phyloP scores from a whole-genome alignment of 2,888 invertebrate genomes.

The Spicauda simplicius region DNA sequence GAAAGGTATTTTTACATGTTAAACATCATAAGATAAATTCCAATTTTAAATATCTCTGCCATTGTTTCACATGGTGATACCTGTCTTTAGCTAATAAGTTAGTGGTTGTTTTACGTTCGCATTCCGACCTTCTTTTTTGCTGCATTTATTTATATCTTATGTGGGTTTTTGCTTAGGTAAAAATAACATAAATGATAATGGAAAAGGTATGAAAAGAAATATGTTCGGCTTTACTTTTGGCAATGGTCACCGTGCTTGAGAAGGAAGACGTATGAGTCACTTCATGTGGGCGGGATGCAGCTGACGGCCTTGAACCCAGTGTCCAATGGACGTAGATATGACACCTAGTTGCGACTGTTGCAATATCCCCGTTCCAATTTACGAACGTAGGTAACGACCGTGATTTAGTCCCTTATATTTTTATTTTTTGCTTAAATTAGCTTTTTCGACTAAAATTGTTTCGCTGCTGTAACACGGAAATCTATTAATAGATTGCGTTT shows the following conservation, averaged over 20 bases:
- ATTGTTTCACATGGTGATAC: background rate
- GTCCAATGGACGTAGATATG: constrained; percentile 47
- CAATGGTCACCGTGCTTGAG: constrained; percentile 60
- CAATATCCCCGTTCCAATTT: background rate
- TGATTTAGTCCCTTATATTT: background rate
- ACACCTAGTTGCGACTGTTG: background rate
- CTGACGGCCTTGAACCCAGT: constrained; percentile 69
- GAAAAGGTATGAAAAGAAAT: constrained; percentile 35
- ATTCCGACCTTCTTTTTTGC: constrained; percentile 10
- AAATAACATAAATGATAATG: constrained; percentile 33
- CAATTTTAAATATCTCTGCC: background rate
- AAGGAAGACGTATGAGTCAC: constrained; percentile 69
- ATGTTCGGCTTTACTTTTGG: constrained; percentile 50
- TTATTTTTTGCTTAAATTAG: no score
- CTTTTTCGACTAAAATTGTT: no score
- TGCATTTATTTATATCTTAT: constrained; percentile 27
- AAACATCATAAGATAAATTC: background rate
- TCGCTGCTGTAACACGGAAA: no score
- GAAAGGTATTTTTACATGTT: constrained; percentile 9
- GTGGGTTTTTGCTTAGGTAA: constrained; percentile 28
- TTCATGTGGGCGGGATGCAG: constrained; percentile 73
- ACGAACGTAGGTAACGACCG: no score
- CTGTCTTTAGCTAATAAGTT: constrained; percentile 4
- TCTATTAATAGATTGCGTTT: no score
- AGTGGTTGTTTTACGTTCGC: constrained; percentile 1